Conservation (phyloP, 2,113 vertebrate species). For the Picathartes gymnocephalus region DNA sequence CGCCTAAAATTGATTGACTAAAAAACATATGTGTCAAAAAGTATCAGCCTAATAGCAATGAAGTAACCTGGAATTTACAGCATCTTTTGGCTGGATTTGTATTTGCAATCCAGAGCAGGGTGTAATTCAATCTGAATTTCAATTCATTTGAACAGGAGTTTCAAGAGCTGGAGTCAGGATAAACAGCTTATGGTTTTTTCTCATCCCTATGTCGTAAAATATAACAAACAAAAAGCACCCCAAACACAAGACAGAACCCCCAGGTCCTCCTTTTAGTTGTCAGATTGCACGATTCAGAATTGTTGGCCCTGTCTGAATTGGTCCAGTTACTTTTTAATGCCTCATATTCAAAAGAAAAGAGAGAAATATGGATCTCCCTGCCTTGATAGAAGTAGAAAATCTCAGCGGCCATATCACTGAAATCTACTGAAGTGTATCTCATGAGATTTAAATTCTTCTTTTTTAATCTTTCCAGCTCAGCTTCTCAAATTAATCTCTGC, state of each 20-base stretch:
- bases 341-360: not conserved
- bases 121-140: not conserved
- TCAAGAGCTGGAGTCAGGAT: not conserved
- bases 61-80: not conserved
- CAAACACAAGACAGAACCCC: not conserved
- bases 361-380: not conserved
- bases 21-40: not conserved
- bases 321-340: not conserved
- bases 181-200: not conserved
- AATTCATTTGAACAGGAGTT: not conserved
- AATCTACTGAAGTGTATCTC: not conserved
- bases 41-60: not conserved
- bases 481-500: not conserved
- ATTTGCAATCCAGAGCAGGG: not conserved
- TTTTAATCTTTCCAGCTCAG: not conserved
- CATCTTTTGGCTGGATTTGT: not conserved
- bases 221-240: not conserved
- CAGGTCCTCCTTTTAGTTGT: not conserved
- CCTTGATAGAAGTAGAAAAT: not conserved
- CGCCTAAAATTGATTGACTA: not conserved
- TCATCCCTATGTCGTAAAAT: not conserved
- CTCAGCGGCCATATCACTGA: not conserved
- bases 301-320: not conserved
- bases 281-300: not conserved
- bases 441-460: not conserved